A percentile compares a stretch with the other conserved stretches of the same genome.
Evolutionary conservation across 2,113 vertebrate genomes (phyloP).

Genomic region (Polypterus bichir): DNA sequence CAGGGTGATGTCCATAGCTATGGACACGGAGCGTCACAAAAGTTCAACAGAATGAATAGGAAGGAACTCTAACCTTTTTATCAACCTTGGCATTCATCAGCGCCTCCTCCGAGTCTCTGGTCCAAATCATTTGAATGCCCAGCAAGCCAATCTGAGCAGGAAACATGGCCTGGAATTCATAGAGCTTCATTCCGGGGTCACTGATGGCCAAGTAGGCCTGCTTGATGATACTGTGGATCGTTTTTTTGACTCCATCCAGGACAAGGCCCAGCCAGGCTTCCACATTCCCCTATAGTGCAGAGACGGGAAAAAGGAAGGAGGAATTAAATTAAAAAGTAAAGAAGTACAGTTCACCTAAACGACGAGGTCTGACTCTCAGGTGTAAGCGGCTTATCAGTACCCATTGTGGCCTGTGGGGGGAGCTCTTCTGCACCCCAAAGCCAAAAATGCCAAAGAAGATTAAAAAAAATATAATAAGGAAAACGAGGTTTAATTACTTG

Average conservation of each 20-base stretch:
- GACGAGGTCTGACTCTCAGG: neutral
- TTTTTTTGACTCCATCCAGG: conserved; percentile 51
- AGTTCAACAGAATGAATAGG: too few species aligned
- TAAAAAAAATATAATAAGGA: too few species aligned
- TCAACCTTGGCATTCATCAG: conserved; percentile 38
- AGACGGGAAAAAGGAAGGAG: too few species aligned
- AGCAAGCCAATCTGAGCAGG: conserved; percentile 50
- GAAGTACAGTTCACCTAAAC: conserved; percentile 2
- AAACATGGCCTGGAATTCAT: conserved; percentile 44
- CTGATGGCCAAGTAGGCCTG: conserved; percentile 45
- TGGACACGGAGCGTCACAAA: too few species aligned
- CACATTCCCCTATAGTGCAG: conserved; percentile 50
- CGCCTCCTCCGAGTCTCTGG: conserved; percentile 45
- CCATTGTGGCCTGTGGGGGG: too few species aligned
- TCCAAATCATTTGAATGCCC: conserved; percentile 54
- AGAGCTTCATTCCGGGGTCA: conserved; percentile 41
- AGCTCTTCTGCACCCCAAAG: too few species aligned
- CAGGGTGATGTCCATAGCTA: too few species aligned
- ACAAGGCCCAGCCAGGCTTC: conserved; percentile 61
- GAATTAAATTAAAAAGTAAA: conserved; percentile 18
- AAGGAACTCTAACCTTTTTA: conserved; percentile 34
- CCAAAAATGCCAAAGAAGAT: too few species aligned
- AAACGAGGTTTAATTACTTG: too few species aligned
- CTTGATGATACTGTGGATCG: conserved; percentile 56
- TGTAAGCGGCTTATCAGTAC: too few species aligned